Percentiles rank a stretch among this genome's conserved stretches.
phyloP scores from a whole-genome alignment of 1,140 invertebrate genomes.

The Venturia canescens region DNA sequence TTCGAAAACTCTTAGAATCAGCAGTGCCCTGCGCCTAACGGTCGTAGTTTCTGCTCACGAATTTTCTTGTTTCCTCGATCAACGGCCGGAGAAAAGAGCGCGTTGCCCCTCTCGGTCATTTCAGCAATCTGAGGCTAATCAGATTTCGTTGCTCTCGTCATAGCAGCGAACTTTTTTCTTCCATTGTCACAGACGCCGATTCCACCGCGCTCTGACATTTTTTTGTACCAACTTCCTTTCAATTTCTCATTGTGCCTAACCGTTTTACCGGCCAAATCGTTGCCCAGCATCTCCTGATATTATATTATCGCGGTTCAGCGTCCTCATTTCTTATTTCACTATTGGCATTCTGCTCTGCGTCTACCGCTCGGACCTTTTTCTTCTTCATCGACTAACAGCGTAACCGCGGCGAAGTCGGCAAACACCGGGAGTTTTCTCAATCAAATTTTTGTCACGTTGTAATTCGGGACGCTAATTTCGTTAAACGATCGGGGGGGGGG shows the following conservation, averaged over 20 bases:
- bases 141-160: not conserved
- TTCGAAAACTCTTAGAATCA: too few species aligned
- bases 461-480: constrained; percentile 72
- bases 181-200: not conserved
- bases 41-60: not conserved
- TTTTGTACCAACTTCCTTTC: constrained; percentile 14
- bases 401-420: not conserved
- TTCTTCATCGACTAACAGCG: not conserved
- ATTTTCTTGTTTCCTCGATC: not conserved
- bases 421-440: constrained; percentile 69
- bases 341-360: constrained; percentile 35
- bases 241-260: constrained; percentile 53
- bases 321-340: constrained; percentile 72
- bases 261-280: constrained; percentile 52
- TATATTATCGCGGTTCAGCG: constrained; percentile 75
- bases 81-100: not conserved
- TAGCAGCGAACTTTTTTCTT: constrained; percentile 15
- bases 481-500: constrained; percentile 58
- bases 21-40: too few species aligned
- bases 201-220: constrained; percentile 33
- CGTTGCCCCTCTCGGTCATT: not conserved
- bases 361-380: constrained; percentile 3
- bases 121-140: not conserved
- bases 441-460: constrained; percentile 72
- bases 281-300: constrained; percentile 64